Evolutionary conservation across 2,888 invertebrate species (phyloP), one percentile per base, ranked within the genome.

Genomic region (Gasteruption jaculator): DNA sequence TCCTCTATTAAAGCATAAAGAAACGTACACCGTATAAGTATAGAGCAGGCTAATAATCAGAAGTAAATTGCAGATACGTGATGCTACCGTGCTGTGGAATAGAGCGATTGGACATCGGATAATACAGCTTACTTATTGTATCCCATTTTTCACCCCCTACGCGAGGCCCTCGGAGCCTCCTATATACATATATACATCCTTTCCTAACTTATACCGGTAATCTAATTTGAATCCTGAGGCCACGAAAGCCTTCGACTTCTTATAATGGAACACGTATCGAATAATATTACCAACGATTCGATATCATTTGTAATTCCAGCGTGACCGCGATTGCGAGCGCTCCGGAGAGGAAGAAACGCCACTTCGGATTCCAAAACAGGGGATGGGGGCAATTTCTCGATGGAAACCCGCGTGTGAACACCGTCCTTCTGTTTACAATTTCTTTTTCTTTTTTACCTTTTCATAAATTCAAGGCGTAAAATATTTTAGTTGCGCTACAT

Each of bases 31-130:
- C 61, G 60, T 63, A 56, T 62, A 63, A 61, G 58, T 61, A 66
- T 65, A 62, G 64, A 60, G 59, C n/a, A 61, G 63, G 59, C 60
- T 58, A 66, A 67, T 68, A 65, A 69, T 70, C 66, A 65, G 64
- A 65, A 65, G 67, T 58, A 70, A 70, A 70, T 70, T 70, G 68
- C 68, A 54, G 56, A 59, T 61, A 69, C 69, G 70, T 70, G 70
- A 70, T 59, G 70, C 70, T 70, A 70, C 70, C 67, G 70, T 67
- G 60, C 57, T 57, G 61, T 57, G 54, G 50, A n/a, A n/a, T n/a
- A n/a, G n/a, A n/a, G n/a, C n/a, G n/a, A n/a, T n/a, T n/a, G n/a
- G n/a, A n/a, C n/a, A n/a, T n/a, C n/a, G n/a, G n/a, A n/a, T n/a
- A n/a, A n/a, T n/a, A n/a, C n/a, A n/a, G n/a, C n/a, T n/a, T n/a